phyloP scores from a whole-genome alignment of 2,113 vertebrate species.

The Oceanodroma tethys region DNA sequence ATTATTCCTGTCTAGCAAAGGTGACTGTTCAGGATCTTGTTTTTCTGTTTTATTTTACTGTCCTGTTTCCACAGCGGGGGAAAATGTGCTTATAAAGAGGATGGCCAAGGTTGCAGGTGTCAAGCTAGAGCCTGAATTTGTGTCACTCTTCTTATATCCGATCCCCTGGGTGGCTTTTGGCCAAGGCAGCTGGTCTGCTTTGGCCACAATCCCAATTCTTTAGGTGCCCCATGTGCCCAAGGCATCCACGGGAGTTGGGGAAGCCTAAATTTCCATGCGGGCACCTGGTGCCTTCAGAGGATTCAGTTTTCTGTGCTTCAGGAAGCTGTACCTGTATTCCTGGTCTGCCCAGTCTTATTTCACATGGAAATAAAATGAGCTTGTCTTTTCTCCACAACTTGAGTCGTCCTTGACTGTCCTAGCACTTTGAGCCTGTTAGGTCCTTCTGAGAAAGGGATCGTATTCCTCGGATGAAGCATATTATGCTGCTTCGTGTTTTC shows the following conservation, averaged over 20 bases:
- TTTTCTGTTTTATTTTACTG: background rate
- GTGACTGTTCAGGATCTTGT: background rate
- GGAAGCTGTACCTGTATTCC: background rate
- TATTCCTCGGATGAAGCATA: background rate
- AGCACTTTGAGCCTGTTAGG: background rate
- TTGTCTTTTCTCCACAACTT: background rate
- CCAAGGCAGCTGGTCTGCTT: background rate
- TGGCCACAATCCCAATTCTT: background rate
- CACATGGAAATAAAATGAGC: background rate
- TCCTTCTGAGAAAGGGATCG: background rate
- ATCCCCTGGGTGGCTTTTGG: background rate
- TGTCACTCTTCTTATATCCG: background rate
- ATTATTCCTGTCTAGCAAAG: background rate
- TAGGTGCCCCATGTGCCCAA: rapidly evolving
- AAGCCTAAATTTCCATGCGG: background rate
- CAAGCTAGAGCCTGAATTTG: background rate
- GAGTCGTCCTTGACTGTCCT: background rate
- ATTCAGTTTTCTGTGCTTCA: background rate
- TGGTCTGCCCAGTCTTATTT: background rate
- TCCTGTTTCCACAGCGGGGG: background rate
- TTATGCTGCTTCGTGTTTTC: background rate
- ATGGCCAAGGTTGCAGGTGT: background rate
- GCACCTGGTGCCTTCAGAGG: background rate
- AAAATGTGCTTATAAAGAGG: background rate
- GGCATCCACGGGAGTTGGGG: background rate